A percentile compares a stretch with the other conserved stretches of the same genome.
phyloP scores from a whole-genome alignment of 2,113 vertebrate genomes.

The Scophthalmus maximus region DNA sequence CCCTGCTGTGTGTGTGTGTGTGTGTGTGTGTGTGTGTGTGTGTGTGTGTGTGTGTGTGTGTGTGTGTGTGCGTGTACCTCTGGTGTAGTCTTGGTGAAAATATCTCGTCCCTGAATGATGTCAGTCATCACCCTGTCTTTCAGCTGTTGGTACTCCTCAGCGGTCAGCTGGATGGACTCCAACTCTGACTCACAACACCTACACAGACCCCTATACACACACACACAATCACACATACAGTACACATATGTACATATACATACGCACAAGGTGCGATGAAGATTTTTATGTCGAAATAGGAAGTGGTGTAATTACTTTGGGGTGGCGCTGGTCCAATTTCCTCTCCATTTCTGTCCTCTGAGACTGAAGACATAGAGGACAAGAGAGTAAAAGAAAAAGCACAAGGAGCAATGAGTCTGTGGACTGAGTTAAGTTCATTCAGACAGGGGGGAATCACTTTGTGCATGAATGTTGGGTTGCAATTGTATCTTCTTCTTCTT shows the following conservation, averaged over 20 bases:
- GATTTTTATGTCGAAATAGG: background rate
- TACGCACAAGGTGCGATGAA: background rate
- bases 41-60: background rate
- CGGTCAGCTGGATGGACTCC: conserved; percentile 89
- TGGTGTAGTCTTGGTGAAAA: conserved; percentile 93
- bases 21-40: conserved; percentile 1
- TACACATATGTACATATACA: background rate
- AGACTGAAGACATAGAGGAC: conserved; percentile 78
- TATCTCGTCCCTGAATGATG: conserved; percentile 89
- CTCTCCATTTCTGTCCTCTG: conserved; percentile 87
- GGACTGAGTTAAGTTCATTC: no score
- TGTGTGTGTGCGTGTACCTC: conserved; percentile 73
- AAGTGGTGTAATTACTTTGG: conserved; percentile 82
- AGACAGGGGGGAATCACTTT: no score
- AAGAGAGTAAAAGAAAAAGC: background rate
- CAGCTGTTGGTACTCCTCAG: conserved; percentile 88
- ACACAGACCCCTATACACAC: conserved; percentile 85
- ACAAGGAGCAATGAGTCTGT: no score
- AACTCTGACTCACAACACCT: conserved; percentile 83
- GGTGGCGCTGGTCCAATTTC: conserved; percentile 81
- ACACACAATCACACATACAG: background rate
- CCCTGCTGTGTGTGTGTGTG: background rate
- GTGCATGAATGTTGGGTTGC: no score
- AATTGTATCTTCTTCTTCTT: no score
- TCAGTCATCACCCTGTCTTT: conserved; percentile 87